Base-by-base conservation (phyloP, 2,888 invertebrate genomes). In the Branchipolynoe longqiensis region DNA sequence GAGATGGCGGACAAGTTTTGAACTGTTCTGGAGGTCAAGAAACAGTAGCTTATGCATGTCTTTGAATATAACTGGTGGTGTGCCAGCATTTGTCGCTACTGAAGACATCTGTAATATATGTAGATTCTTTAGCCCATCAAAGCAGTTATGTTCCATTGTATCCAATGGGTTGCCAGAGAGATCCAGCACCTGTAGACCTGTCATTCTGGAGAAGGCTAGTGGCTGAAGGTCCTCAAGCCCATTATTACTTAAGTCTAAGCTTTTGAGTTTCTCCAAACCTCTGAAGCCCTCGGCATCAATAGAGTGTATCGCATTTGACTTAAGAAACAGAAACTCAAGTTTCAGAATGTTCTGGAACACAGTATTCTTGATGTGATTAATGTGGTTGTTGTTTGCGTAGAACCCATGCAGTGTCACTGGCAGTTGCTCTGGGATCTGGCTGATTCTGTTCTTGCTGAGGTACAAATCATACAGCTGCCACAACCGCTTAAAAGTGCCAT, bases 391-490 rank as follows among this genome's bases (percentile, higher is more conserved):
- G 59, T 85, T 86, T 25, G 85, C 86, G 36, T 87, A 88, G 36
- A 89, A 58, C 6, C 85, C 87, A 56, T 86, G 85, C 28, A 88
- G 40, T 1, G 56, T 84, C 14, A 33, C 25, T 1, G 89, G 89
- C 56, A 89, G 85, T 14, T 85, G 69, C 40, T 40, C 33, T 0
- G 89, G 88, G 2, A 89, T 69, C 18, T 54, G 36, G n/a, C 48
- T 18, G 33, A 89, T 83, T 38, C 97, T 97, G 3, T 97, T 97
- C 86, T 96, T 95, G 73, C 90, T 90, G 86, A 98, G 94, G 90
- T 97, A 96, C 87, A 98, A 95, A 91, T 96, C 96, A 83, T 97
- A 96, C 12, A 98, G 96, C 91, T 97, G 96, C 74, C 96, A 96
- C 48, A 98, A 94, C 12, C 97, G 97, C 25, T 96, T 96, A 92